Base-by-base conservation (phyloP, 2,888 invertebrate species). In the Spodoptera exigua region DNA sequence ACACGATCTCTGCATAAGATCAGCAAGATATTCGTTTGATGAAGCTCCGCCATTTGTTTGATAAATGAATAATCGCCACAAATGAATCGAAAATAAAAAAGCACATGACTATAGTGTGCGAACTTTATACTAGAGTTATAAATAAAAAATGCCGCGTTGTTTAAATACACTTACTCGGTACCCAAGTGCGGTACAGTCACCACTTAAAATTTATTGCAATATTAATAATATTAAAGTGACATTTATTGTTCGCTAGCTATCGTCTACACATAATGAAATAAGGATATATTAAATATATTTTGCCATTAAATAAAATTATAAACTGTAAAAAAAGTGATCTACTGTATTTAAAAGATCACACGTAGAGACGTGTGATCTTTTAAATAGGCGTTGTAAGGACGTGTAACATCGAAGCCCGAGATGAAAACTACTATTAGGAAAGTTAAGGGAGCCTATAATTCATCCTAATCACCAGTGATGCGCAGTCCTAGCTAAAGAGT, bases 1-100 rank as follows among this genome's bases (percentile, higher is more conserved):
- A 79, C 71, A 77, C 70, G 72, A 71, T 64, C 41, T 60, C 44
- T 53, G 70, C 69, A 72, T 70, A 70, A 84, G 84, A 85, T 86
- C 76, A 55, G 64, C 79, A 73, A 87, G 84, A 87, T 87, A 87
- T 82, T 83, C 78, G 76, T 86, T 86, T 90, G 89, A 89, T 88
- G 88, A 86, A 89, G 88, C 82, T 84, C 75, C 80, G 82, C 87
- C 80, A 89, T 90, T 90, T 87, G 84, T 87, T 88, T 89, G 85
- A 88, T 86, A 85, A 85, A 90, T 89, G 86, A 90, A 83, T 86
- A 87, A 88, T 88, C 81, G 78, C 79, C 57, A 61, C 59, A 73
- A 76, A 79, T 79, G 81, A 86, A 79, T 74, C 76, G 65, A 68
- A 83, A 85, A 82, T 76, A 82, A 82, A 78, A 83, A 78, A 79